Percentiles rank a stretch among this genome's conserved stretches.
Evolutionary conservation across 1,140 invertebrate genomes (phyloP).

Genomic region (Zaprionus inermis): DNA sequence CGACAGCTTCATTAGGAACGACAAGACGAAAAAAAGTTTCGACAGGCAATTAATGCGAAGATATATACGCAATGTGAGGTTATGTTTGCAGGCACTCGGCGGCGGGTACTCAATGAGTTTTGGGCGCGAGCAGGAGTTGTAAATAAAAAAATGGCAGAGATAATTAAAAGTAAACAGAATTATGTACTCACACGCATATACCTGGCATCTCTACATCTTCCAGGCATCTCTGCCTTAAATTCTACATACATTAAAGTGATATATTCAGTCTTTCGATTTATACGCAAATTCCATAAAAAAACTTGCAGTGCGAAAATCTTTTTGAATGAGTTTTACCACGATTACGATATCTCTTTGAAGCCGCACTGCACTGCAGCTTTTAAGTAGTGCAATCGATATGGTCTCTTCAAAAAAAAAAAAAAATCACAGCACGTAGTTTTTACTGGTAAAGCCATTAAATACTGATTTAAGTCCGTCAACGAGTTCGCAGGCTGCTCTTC

Average conservation of each 20-base stretch:
- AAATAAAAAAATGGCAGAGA: neutral
- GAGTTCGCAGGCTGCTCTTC: neutral
- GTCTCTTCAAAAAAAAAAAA: neutral
- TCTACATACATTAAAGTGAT: too few relatives aligned
- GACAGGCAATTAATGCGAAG: slow-evolving; percentile 24
- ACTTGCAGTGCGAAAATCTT: too few relatives aligned
- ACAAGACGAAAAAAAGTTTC: slow-evolving; percentile 14
- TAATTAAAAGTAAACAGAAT: neutral
- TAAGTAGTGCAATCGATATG: neutral
- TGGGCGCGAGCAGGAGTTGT: too few relatives aligned
- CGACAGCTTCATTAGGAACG: slow-evolving; percentile 21
- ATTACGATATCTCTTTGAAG: neutral
- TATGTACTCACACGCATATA: too few relatives aligned
- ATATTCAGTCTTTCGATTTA: too few relatives aligned
- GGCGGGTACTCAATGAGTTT: neutral
- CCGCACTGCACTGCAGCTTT: neutral
- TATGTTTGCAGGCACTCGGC: neutral
- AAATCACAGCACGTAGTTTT: neutral
- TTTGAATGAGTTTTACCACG: too few relatives aligned
- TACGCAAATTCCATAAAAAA: too few relatives aligned
- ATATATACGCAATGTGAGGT: slow-evolving; percentile 1
- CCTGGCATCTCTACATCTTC: too few relatives aligned
- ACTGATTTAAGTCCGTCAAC: slow-evolving; percentile 7
- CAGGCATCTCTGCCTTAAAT: too few relatives aligned
- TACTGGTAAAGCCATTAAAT: neutral